Evolutionary conservation across 1,140 invertebrate species (phyloP), one percentile per base, ranked within the genome.

Genomic region (Nilaparvata lugens): DNA sequence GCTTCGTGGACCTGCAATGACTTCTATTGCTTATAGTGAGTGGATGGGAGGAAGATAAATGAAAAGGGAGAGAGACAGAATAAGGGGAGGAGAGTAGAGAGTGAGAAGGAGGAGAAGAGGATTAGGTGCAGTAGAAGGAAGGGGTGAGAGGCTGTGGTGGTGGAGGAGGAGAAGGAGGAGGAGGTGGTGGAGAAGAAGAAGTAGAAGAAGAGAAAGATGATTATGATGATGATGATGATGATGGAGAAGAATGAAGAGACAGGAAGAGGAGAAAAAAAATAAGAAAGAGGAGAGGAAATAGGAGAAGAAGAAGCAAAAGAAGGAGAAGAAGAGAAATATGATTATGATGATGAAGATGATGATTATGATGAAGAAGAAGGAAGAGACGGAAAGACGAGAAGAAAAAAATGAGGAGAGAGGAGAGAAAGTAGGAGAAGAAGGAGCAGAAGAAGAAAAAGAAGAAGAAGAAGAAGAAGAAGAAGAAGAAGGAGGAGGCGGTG

Each of bases 331-430:
- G 28, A 38, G 43, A n/a, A n/a, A n/a, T n/a, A n/a, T n/a, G n/a
- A n/a, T n/a, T n/a, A n/a, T n/a, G n/a, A n/a, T n/a, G n/a, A n/a
- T n/a, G n/a, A 23, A 40, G 31, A 40, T 5, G 23, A 43, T 6
- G 31, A 51, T 51, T 13, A 48, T 54, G 57, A 58, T 16, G 40
- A 25, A 53, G 57, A 52, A 19, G 25, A 45, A 57, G 55, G 40
- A 57, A n/a, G 55, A 43, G 51, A 21, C n/a, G n/a, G n/a, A n/a
- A n/a, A n/a, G n/a, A n/a, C n/a, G n/a, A 24, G 28, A 9, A 28
- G 28, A 4, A 28, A 9, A 9, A 28, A 9, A 9, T 4, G 28
- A 9, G 9, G 28, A 9, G 9, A 9, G 28, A 4, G n/a, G n/a
- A n/a, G n/a, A n/a, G n/a, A n/a, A n/a, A n/a, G n/a, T n/a, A 9